Evolutionary conservation across 37 sponge, comb jelly and placozoan genomes (phyloP), one percentile per base, ranked within the genome.

Genomic region (Hormiphora californensis): DNA sequence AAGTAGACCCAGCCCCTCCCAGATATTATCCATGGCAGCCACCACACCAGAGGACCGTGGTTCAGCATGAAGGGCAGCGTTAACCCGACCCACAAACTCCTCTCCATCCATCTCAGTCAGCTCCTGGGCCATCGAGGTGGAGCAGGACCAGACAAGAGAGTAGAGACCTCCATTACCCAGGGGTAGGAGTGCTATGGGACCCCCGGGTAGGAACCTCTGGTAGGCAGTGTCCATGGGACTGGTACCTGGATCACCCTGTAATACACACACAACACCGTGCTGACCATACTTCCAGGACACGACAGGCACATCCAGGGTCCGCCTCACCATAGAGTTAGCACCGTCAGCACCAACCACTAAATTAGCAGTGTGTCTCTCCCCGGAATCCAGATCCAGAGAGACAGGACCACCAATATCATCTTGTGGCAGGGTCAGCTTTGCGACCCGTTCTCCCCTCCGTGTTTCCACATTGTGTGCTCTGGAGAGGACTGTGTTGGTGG

Each of bases 301-400:
- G 22, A 46, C 36, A 34, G 57, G 54, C 21, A 90, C 54, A 17
- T 89, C 90, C 61, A 69, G 41, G 7, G 87, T 54, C n/a, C 87
- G 65, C 11, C 94, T 87, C 3, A 93, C 62, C 21, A 39, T 32
- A 21, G 94, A 93, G 54, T 63, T 39, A 41, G 89, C 63, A 0
- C 94, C 94, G 85, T 93, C 94, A 43, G 94, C 92, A 0, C 94
- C 94, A 68, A 93, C 89, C 55, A 91, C 39, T 44, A 91, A 51
- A 37, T 57, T 63, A 3, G 89, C 86, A 8, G 36, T 49, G 38
- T 89, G 19, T 0, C 27, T 25, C 0, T 54, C 68, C 38, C 87
- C 91, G 46, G 62, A 63, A 54, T 63, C 32, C 8, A 91, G 89
- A 19, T 21, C 53, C 28, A 89, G 17, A 19, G 22, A 38, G 2